Evolutionary conservation across 2,113 vertebrate genomes (phyloP).

Genomic region (Tautogolabrus adspersus): DNA sequence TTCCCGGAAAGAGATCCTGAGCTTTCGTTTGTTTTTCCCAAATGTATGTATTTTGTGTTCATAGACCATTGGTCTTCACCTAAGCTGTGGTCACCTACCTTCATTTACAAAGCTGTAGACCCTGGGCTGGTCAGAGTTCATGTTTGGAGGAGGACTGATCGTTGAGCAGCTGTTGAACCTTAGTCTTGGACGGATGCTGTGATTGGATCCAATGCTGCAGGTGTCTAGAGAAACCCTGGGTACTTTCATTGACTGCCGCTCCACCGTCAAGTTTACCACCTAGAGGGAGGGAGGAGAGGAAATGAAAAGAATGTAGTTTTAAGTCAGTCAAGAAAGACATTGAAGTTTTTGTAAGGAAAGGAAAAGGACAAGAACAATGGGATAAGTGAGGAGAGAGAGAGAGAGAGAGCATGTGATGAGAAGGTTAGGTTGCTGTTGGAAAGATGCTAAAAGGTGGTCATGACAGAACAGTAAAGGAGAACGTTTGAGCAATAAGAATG

Average conservation of each 20-base stretch:
- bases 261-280: conserved; percentile 86
- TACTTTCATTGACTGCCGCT: conserved; percentile 75
- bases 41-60: background rate
- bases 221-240: conserved; percentile 57
- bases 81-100: conserved; percentile 73
- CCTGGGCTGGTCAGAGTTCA: conserved; percentile 62
- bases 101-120: conserved; percentile 86
- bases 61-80: background rate
- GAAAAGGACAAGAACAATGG: background rate
- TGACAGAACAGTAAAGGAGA: background rate
- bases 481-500: background rate
- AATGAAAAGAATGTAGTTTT: background rate
- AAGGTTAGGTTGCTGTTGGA: background rate
- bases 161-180: conserved; percentile 68
- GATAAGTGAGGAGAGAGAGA: background rate
- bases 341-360: background rate
- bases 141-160: conserved; percentile 76
- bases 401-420: background rate
- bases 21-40: background rate
- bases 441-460: background rate
- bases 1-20: conserved; percentile 1
- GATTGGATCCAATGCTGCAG: conserved; percentile 35
- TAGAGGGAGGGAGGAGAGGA: conserved; percentile 46
- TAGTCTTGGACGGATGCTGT: conserved; percentile 33
- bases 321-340: background rate